Percentiles rank a stretch among this genome's conserved stretches.
Conservation (phyloP, 2,113 vertebrate genomes). For the Cyphotilapia sp. region DNA sequence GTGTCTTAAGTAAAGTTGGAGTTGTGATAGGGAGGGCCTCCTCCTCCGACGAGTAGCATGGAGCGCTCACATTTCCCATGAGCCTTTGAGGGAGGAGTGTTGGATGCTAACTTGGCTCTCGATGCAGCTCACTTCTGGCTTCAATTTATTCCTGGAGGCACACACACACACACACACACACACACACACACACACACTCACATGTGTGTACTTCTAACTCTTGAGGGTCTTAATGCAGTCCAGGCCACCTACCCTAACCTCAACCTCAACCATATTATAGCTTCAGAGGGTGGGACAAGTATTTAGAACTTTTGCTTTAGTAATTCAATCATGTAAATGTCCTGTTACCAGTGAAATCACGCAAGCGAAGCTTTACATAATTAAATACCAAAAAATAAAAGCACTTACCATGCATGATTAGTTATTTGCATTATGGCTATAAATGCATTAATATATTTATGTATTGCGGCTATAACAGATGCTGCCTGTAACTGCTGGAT, state of each 20-base stretch:
- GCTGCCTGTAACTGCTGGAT: background rate
- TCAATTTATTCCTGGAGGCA: slow-evolving; percentile 79
- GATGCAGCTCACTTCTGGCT: slow-evolving; percentile 71
- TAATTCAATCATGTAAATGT: background rate
- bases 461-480: background rate
- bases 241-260: background rate
- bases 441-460: background rate
- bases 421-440: background rate
- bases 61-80: slow-evolving; percentile 65
- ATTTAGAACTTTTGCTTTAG: background rate
- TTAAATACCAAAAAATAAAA: background rate
- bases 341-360: background rate
- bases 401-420: background rate
- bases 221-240: background rate
- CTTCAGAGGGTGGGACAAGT: background rate
- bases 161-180: background rate
- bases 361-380: background rate
- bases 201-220: background rate
- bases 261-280: background rate
- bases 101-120: slow-evolving; percentile 70
- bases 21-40: background rate
- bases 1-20: background rate
- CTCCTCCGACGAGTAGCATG: background rate
- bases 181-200: background rate
- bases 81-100: slow-evolving; percentile 67